Evolutionary conservation across 2,888 invertebrate species (phyloP), one percentile per base, ranked within the genome.

Genomic region (Leptinotarsa rubiginosa): DNA sequence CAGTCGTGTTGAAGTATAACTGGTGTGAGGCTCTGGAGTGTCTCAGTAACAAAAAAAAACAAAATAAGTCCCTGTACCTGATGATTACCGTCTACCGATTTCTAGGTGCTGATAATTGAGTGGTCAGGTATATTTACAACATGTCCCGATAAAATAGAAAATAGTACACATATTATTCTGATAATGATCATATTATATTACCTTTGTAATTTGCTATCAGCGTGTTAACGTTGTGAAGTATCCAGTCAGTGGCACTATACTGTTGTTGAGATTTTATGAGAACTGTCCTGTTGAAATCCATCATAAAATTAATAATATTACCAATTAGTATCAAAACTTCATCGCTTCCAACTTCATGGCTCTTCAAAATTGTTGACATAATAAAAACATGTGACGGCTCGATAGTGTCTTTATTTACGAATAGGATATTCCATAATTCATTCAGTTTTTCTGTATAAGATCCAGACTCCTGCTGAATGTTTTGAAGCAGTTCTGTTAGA

Each of bases 281-380:
- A 49, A 80, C 72, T 1, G 69, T 62, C 50, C 73, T 75, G 16
- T 79, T 54, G 65, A 80, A 69, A 69, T 76, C 70, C 72, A 81
- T 80, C 4, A 84, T 59, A 83, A 89, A 89, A 82, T 91, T 90
- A 84, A 90, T 87, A 18, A 88, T 87, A 86, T 87, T 88, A 5
- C 90, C 89, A 62, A 89, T 64, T 4, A 65, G 18, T 50, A 25
- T 12, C 59, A 79, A 54, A 56, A 76, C 87, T 75, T 89, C 88
- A 3, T 72, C 64, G 15, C 65, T 64, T 12, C 12, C 20, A 4
- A 65, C 59, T 66, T 65, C 47, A 16, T 65, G 54, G 12, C 47
- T 22, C 18, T 69, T 49, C 10, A 83, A 75, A 64, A 83, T 82
- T 64, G 78, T 52, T 16, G 81, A 79, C 50, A 83, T 77, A 49